Evolutionary conservation across 2,888 invertebrate species (phyloP).

Genomic region (Netelia inedita): DNA sequence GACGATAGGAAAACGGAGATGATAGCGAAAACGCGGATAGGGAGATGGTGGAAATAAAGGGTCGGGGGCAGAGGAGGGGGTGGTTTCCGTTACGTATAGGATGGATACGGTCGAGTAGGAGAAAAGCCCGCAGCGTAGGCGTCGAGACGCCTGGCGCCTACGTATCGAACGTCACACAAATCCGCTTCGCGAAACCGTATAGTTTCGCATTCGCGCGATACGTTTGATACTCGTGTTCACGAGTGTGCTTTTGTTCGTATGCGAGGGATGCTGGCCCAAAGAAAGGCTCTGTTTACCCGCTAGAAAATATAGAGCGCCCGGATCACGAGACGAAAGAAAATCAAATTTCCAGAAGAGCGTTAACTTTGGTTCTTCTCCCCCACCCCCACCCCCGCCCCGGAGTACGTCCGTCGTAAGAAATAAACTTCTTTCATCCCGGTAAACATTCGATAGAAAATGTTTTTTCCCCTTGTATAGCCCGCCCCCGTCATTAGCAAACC

Average conservation of each 20-base stretch:
- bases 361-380: too few species aligned
- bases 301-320: background rate
- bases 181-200: conserved; percentile 41
- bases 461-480: background rate
- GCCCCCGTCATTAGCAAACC: too few species aligned
- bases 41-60: background rate
- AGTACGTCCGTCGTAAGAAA: background rate
- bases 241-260: background rate
- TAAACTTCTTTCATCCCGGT: background rate
- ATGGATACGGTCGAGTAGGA: conserved; percentile 12
- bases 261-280: background rate
- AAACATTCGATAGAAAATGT: background rate
- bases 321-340: background rate
- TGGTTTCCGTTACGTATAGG: background rate
- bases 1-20: background rate
- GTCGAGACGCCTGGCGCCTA: conserved; percentile 77
- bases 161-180: conserved; percentile 66
- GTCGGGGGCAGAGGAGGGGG: background rate
- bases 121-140: conserved; percentile 72
- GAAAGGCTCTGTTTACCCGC: background rate
- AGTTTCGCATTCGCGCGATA: conserved; percentile 15
- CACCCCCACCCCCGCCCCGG: too few species aligned
- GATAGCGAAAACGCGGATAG: background rate
- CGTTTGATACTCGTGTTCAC: background rate
- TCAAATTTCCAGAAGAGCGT: background rate